phyloP scores from a whole-genome alignment of 2,888 invertebrate genomes.

The Toxonevra muliebris region DNA sequence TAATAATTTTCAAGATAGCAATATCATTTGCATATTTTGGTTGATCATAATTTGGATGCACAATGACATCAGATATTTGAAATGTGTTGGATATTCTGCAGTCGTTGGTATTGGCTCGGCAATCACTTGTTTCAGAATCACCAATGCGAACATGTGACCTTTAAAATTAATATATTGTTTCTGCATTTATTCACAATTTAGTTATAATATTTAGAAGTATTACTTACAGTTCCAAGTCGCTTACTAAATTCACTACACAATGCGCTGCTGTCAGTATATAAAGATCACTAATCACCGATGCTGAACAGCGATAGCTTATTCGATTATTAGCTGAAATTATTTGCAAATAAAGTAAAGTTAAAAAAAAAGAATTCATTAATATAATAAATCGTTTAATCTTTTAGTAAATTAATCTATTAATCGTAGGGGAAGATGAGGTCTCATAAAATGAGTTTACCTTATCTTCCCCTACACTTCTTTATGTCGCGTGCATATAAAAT shows the following conservation, averaged over 20 bases:
- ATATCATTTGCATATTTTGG: constrained; percentile 69
- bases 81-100: constrained; percentile 69
- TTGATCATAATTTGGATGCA: constrained; percentile 68
- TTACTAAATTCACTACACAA: constrained; percentile 70
- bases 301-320: constrained; percentile 65
- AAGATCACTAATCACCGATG: constrained; percentile 71
- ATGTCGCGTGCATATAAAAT: neutral
- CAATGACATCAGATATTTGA: constrained; percentile 65
- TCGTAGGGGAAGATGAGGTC: no score
- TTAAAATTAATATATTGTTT: constrained; percentile 31
- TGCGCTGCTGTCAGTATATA: constrained; percentile 82
- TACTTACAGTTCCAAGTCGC: constrained; percentile 64
- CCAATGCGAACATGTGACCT: constrained; percentile 73
- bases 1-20: constrained; percentile 66
- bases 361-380: no score
- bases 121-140: constrained; percentile 68
- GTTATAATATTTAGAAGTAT: neutral
- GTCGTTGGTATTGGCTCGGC: constrained; percentile 50
- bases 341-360: neutral
- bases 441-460: no score
- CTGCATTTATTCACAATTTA: neutral
- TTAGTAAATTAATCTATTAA: neutral
- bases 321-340: constrained; percentile 48
- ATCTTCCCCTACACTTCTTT: no score
- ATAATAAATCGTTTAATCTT: neutral